phyloP scores from a whole-genome alignment of 2,888 invertebrate species.

The Orchestes rusci region DNA sequence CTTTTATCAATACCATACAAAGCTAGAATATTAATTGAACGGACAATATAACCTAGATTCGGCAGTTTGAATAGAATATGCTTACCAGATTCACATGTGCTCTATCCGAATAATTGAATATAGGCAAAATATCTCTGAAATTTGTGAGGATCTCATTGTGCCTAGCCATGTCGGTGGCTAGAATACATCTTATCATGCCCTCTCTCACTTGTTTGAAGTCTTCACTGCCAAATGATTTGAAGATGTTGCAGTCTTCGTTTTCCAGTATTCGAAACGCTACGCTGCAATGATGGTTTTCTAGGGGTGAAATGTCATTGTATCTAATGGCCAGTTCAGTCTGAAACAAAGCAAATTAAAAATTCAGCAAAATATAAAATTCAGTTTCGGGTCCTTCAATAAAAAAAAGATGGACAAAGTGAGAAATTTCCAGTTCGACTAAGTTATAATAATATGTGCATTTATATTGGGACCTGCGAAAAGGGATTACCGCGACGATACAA shows the following conservation, averaged over 20 bases:
- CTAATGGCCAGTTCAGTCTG: conserved; percentile 70
- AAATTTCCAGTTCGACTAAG: too few species aligned
- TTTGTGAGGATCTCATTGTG: conserved; percentile 71
- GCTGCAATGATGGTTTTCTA: conserved; percentile 82
- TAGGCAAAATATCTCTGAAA: conserved; percentile 58
- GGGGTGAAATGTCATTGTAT: conserved; percentile 79
- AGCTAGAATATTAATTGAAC: conserved; percentile 45
- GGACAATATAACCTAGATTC: neutral
- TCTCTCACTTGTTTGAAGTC: conserved; percentile 62
- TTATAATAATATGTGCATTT: too few species aligned
- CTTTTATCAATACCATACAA: conserved; percentile 75
- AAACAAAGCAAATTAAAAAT: conserved; percentile 2
- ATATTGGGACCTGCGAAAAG: too few species aligned
- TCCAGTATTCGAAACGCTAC: conserved; percentile 75
- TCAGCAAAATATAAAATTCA: neutral
- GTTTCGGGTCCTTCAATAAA: neutral
- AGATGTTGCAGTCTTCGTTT: conserved; percentile 73
- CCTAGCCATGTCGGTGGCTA: conserved; percentile 73
- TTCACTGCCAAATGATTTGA: conserved; percentile 57
- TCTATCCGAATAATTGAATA: conserved; percentile 61
- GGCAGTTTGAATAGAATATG: conserved; percentile 9
- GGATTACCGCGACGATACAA: too few species aligned
- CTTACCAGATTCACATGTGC: conserved; percentile 66
- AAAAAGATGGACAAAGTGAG: too few species aligned
- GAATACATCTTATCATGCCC: conserved; percentile 70